Base-by-base conservation (phyloP, 2,113 vertebrate species). In the Dicentrarchus labrax region DNA sequence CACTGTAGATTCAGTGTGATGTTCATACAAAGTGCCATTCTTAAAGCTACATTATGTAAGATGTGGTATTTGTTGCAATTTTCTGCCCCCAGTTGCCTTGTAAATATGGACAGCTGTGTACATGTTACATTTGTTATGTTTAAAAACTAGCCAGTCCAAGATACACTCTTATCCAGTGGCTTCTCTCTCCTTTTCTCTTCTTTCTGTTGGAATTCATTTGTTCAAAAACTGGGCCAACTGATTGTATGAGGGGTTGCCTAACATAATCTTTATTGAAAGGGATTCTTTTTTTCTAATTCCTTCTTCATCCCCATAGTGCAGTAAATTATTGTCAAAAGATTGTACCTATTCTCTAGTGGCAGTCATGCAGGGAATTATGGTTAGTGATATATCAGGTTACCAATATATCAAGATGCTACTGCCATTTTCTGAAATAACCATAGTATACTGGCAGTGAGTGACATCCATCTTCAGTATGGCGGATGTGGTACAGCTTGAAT, bases 361-460 rank as follows among this genome's bases (percentile, higher is more conserved):
- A 51, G 67, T 62, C 76, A 69, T 70, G 30, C 13, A 39, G 17
- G 11, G 50, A 54, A 48, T 16, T 47, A n/a, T 45, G 5, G 70
- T 17, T 17, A 15, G 54, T 75, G 43, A 66, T 67, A 59, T 21
- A 51, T 82, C 30, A 51, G 12, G 41, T 74, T 62, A 47, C 50
- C 70, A 74, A 43, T 68, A 60, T 30, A 45, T 45, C 21, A 53
- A 75, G 62, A 45, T 69, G 21, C 39, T n/a, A 17, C 16, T 69
- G 30, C 6, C 51, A 21, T 45, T 69, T 47, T 36, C 38, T 50
- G 8, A 54, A 75, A 68, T 69, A 8, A 53, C 62, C n/a, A 7
- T 38, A 21, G 43, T 30, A 3, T 24, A 54, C 17, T 12, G 38
- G 5, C 69, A 39, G 30, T 30, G 39, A 30, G 6, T 67, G 79